Conservation (phyloP, 2,113 vertebrate species). For the Albula glossodonta region DNA sequence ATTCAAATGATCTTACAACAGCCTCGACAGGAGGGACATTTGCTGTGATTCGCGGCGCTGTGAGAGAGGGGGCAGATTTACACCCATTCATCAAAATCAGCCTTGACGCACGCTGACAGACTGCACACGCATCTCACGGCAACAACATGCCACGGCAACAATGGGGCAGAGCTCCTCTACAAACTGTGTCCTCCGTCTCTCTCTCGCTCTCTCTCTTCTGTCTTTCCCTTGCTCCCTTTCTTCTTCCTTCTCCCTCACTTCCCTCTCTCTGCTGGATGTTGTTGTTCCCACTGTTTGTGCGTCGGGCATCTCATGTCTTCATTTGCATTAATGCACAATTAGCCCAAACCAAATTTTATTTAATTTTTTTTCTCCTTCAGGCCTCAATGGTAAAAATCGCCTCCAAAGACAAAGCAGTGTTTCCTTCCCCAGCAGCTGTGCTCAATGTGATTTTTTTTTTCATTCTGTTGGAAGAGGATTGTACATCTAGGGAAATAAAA, state of each 20-base stretch:
- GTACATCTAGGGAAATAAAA: constrained; percentile 29
- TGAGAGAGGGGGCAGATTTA: constrained; percentile 63
- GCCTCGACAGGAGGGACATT: constrained; percentile 74
- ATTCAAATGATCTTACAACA: constrained; percentile 77
- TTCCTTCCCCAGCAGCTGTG: not conserved
- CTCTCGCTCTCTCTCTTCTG: not conserved
- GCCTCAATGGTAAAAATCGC: constrained; percentile 52
- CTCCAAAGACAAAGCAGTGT: not conserved
- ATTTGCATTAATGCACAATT: constrained; percentile 79
- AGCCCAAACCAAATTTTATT: constrained; percentile 62
- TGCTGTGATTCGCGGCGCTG: constrained; percentile 60
- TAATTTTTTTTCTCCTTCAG: constrained; percentile 49
- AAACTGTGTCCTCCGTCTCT: constrained; percentile 46
- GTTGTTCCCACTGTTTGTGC: not conserved
- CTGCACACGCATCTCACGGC: constrained; percentile 68
- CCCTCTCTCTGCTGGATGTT: not conserved
- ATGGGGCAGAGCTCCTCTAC: constrained; percentile 59
- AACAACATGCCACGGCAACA: constrained; percentile 54
- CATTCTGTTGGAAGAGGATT: not conserved
- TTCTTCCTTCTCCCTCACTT: constrained; percentile 46
- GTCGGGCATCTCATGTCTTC: constrained; percentile 64
- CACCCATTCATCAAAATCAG: constrained; percentile 79
- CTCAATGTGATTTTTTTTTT: constrained; percentile 2
- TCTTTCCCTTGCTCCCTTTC: constrained; percentile 32
- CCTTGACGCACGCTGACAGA: constrained; percentile 67